Evolutionary conservation across 1,140 invertebrate genomes (phyloP).

Genomic region (Nasonia longicornis): DNA sequence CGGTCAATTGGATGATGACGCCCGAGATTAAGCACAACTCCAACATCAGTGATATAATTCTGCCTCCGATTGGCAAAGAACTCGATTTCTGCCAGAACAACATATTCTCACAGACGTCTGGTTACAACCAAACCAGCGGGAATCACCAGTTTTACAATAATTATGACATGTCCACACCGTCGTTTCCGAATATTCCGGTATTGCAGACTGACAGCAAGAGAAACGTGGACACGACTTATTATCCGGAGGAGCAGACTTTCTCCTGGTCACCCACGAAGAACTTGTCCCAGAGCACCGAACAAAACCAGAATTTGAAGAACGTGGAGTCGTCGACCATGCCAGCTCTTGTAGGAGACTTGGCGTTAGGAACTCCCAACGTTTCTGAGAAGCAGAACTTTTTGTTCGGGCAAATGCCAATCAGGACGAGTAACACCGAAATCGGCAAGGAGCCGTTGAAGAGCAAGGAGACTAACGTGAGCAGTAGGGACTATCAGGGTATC

Average conservation of each 20-base stretch:
- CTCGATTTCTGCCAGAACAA: constrained; percentile 68
- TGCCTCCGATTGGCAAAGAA: constrained; percentile 66
- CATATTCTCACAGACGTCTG: constrained; percentile 62
- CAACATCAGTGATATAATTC: constrained; percentile 61
- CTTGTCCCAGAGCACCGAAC: constrained; percentile 64
- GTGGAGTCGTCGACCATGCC: constrained; percentile 70
- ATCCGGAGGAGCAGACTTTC: constrained; percentile 70
- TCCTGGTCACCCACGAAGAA: constrained; percentile 73
- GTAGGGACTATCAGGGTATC: constrained; percentile 61
- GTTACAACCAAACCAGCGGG: constrained; percentile 62
- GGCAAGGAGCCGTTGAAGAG: constrained; percentile 58
- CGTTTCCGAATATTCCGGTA: constrained; percentile 62
- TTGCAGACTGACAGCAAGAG: constrained; percentile 62
- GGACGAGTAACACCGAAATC: constrained; percentile 53
- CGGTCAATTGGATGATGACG: constrained; percentile 77
- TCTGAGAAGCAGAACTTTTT: constrained; percentile 63
- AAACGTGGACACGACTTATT: constrained; percentile 58
- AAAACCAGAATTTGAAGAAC: constrained; percentile 57
- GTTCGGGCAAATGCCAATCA: constrained; percentile 59
- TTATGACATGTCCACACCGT: constrained; percentile 63
- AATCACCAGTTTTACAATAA: constrained; percentile 68
- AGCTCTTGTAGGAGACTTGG: constrained; percentile 73
- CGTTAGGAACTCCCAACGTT: constrained; percentile 67
- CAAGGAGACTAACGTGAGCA: constrained; percentile 55
- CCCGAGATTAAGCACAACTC: constrained; percentile 68